phyloP scores from a whole-genome alignment of 2,113 vertebrate genomes.

The Piprites chloris region DNA sequence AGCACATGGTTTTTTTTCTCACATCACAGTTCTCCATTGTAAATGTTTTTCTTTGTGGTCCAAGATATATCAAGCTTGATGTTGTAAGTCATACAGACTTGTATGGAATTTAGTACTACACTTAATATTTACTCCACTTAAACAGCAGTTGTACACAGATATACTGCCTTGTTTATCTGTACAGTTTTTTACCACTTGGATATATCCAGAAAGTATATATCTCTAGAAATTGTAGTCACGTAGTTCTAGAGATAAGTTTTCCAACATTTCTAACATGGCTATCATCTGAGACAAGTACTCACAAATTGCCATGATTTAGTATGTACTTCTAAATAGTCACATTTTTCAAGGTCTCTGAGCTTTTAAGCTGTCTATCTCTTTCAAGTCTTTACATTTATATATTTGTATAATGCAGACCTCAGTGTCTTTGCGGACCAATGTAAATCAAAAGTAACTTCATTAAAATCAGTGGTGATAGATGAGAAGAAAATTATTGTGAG shows the following conservation, averaged over 20 bases:
- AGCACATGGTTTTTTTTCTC: background rate
- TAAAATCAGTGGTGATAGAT: background rate
- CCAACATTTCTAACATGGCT: background rate
- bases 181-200: background rate
- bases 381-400: background rate
- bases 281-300: background rate
- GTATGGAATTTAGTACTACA: constrained; percentile 13
- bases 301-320: constrained; percentile 35
- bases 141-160: constrained; percentile 3
- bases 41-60: background rate
- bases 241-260: constrained; percentile 26
- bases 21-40: background rate
- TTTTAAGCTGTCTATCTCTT: constrained; percentile 15
- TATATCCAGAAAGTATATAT: constrained; percentile 9
- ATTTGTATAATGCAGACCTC: background rate
- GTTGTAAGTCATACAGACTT: background rate
- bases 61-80: background rate
- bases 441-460: constrained; percentile 30
- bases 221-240: background rate
- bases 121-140: constrained; percentile 11
- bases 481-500: background rate
- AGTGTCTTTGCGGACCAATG: background rate
- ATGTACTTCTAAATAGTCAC: background rate
- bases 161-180: constrained; percentile 39
- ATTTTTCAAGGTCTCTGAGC: constrained; percentile 1